phyloP scores from a whole-genome alignment of 2,888 invertebrate genomes.

The Agriopis leucophaearia region DNA sequence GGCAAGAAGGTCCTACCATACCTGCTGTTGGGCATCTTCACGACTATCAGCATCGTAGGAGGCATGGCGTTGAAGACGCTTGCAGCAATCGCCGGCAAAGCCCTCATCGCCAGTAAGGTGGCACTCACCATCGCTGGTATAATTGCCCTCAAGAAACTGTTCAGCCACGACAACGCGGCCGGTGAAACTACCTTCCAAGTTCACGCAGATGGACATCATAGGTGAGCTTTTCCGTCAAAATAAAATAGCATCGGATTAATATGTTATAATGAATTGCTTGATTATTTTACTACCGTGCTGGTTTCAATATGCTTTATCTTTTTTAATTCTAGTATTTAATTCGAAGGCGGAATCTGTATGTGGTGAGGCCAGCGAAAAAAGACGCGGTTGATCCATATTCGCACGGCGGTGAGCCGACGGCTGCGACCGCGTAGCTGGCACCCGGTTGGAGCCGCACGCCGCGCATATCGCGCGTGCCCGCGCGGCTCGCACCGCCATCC shows the following conservation, averaged over 20 bases:
- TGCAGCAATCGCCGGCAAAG: constrained; percentile 90
- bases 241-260: not conserved
- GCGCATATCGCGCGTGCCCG: constrained; percentile 17
- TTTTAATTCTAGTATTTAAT: constrained; percentile 85
- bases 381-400: constrained; percentile 87
- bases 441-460: constrained; percentile 32
- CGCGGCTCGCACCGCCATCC: constrained; percentile 27
- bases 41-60: constrained; percentile 89
- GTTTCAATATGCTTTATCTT: constrained; percentile 52
- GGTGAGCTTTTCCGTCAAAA: constrained; percentile 63
- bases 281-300: constrained; percentile 1
- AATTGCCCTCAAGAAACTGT: constrained; percentile 90
- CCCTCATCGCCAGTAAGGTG: constrained; percentile 90
- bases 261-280: not conserved
- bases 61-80: constrained; percentile 90
- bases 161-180: constrained; percentile 88
- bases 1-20: constrained; percentile 87
- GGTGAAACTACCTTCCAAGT: constrained; percentile 90
- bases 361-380: constrained; percentile 86
- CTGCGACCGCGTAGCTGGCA: constrained; percentile 63
- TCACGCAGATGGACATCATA: constrained; percentile 89
- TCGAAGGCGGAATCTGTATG: constrained; percentile 88
- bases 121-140: constrained; percentile 91
- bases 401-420: constrained; percentile 81
- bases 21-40: constrained; percentile 87